Conservation (phyloP, 2,113 vertebrate species). For the Misgurnus mizolepis region DNA sequence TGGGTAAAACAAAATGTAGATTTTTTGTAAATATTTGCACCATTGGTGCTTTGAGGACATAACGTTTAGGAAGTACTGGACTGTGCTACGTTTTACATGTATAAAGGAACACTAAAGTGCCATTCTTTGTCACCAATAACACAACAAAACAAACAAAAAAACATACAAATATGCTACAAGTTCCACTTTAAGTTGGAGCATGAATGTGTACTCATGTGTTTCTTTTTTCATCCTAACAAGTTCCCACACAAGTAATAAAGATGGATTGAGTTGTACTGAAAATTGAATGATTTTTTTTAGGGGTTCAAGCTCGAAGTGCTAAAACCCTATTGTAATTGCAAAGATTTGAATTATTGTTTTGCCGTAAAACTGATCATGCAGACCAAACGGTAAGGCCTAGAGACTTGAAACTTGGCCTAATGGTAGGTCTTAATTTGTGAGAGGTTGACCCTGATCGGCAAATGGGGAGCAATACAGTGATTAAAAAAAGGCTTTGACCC, state of each 20-base stretch:
- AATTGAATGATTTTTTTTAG: conserved; percentile 38
- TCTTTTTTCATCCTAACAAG: conserved; percentile 53
- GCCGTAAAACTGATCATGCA: too few relatives aligned
- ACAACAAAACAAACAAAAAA: conserved; percentile 24
- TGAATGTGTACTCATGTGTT: conserved; percentile 46
- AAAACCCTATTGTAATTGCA: too few relatives aligned
- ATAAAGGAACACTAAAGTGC: conserved; percentile 63
- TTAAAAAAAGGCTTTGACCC: too few relatives aligned
- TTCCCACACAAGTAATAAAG: conserved; percentile 65
- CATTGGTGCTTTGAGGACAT: conserved; percentile 51
- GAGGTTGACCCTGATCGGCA: too few relatives aligned
- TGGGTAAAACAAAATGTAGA: conserved; percentile 53
- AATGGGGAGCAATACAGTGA: too few relatives aligned
- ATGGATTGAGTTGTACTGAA: conserved; percentile 59
- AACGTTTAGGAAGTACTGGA: conserved; percentile 31
- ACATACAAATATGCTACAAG: not conserved
- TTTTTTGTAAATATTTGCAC: conserved; percentile 62
- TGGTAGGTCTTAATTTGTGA: too few relatives aligned
- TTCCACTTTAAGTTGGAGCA: conserved; percentile 48
- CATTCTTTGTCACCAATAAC: conserved; percentile 49
- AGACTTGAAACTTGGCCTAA: too few relatives aligned
- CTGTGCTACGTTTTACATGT: conserved; percentile 52
- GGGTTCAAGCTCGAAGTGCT: too few relatives aligned
- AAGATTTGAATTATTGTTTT: too few relatives aligned
- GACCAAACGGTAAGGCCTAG: too few relatives aligned